Evolutionary conservation across 2,797 vertebrate genomes (phyloP).

Genomic region (Tympanoctomys barrerae): DNA sequence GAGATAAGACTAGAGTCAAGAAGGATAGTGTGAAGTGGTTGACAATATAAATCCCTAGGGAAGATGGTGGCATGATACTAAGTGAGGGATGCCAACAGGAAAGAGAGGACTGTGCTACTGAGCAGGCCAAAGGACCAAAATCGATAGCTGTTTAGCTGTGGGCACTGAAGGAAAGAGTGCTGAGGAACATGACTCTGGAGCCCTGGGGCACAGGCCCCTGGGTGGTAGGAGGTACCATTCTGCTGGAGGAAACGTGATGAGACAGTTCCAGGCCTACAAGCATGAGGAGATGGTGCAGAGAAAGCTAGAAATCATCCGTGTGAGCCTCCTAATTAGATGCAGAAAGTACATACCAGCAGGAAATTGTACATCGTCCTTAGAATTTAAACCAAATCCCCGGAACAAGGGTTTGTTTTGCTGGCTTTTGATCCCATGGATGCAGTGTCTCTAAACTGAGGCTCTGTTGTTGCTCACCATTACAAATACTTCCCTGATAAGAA

Average conservation of each 20-base stretch:
- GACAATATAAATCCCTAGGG: neutral
- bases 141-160: neutral
- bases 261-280: neutral
- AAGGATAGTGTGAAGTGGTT: neutral
- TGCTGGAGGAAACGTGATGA: neutral
- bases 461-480: neutral
- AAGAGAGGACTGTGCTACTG: neutral
- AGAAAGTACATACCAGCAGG: neutral
- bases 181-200: neutral
- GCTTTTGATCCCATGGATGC: conserved; percentile 29
- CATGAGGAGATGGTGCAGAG: neutral
- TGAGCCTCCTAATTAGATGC: neutral
- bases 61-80: neutral
- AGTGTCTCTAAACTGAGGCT: neutral
- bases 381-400: neutral
- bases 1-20: neutral
- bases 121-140: neutral
- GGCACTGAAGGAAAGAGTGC: neutral
- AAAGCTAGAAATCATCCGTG: neutral
- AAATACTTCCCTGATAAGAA: neutral
- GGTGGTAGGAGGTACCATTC: neutral
- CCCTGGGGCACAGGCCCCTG: neutral
- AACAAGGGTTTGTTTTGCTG: conserved; percentile 29
- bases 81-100: neutral
- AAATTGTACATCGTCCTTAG: neutral